Conservation (phyloP, 2,113 vertebrate species). For the Motacilla tschutschensis region DNA sequence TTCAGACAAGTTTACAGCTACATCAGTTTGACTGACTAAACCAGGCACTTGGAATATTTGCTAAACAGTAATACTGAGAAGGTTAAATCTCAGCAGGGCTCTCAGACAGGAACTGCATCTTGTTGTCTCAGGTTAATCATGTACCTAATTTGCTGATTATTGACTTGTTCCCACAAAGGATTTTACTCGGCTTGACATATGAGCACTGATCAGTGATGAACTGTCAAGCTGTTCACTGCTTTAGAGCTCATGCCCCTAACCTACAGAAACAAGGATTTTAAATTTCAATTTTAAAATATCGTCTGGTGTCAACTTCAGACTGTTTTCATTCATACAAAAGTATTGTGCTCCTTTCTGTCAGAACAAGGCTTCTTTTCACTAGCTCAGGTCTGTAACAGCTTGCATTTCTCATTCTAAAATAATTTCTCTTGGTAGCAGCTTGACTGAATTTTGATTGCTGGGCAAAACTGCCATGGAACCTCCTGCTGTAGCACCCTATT, state of each 20-base stretch:
- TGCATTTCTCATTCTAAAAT: background rate
- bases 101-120: slow-evolving; percentile 65
- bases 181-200: slow-evolving; percentile 72
- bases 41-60: slow-evolving; percentile 73
- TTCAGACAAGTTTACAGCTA: slow-evolving; percentile 38
- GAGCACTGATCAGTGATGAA: slow-evolving; percentile 67
- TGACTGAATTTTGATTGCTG: background rate
- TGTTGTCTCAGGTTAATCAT: slow-evolving; percentile 78
- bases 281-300: slow-evolving; percentile 54
- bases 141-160: slow-evolving; percentile 81
- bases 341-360: slow-evolving; percentile 1
- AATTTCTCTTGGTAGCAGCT: background rate
- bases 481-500: background rate
- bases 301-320: slow-evolving; percentile 37
- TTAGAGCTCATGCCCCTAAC: slow-evolving; percentile 61
- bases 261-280: slow-evolving; percentile 50
- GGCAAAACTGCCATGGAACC: background rate
- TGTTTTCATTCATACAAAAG: slow-evolving; percentile 2
- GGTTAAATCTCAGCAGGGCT: slow-evolving; percentile 72
- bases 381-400: background rate
- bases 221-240: slow-evolving; percentile 66
- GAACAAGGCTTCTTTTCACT: slow-evolving; percentile 13
- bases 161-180: slow-evolving; percentile 75
- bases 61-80: slow-evolving; percentile 69
- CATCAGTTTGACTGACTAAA: slow-evolving; percentile 68